These are phyloP conservation scores for Fulica atra DNA, from an alignment of 2,113 vertebrate species.

Conservation along the genomic window DNA sequence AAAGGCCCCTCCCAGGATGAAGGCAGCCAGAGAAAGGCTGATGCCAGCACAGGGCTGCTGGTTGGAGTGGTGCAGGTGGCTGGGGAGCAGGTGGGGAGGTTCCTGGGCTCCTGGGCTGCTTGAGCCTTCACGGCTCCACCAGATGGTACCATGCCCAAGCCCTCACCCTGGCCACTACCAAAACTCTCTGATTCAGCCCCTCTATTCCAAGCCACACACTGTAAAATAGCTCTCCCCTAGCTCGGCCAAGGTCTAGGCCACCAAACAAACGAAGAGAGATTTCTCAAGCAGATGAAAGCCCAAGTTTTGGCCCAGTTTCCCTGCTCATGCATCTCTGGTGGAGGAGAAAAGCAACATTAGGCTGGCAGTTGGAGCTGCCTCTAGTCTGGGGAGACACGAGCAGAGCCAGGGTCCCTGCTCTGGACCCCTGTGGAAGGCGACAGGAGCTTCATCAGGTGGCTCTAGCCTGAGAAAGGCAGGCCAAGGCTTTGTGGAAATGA, in stretches of 20 bases:
- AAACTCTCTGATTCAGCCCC: background rate
- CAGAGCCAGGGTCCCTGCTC: background rate
- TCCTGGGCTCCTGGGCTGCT: background rate
- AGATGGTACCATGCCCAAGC: background rate
- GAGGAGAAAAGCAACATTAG: background rate
- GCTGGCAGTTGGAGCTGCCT: background rate
- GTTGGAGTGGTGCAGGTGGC: background rate
- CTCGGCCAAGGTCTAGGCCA: background rate
- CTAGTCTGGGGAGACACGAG: background rate
- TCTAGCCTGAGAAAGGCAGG: background rate
- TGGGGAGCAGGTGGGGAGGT: background rate
- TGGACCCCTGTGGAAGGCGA: background rate
- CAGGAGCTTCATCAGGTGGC: background rate
- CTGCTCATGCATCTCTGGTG: background rate
- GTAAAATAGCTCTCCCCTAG: background rate
- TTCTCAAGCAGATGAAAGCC: background rate
- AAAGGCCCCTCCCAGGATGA: background rate
- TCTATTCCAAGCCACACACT: background rate
- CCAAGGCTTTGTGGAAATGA: background rate
- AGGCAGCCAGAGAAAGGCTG: background rate
- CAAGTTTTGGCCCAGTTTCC: background rate
- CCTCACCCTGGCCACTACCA: background rate
- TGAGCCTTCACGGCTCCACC: background rate
- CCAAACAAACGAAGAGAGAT: background rate
- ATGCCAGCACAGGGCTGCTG: fast-evolving